phyloP scores from a whole-genome alignment of 2,113 vertebrate species.

The Sturnus vulgaris region DNA sequence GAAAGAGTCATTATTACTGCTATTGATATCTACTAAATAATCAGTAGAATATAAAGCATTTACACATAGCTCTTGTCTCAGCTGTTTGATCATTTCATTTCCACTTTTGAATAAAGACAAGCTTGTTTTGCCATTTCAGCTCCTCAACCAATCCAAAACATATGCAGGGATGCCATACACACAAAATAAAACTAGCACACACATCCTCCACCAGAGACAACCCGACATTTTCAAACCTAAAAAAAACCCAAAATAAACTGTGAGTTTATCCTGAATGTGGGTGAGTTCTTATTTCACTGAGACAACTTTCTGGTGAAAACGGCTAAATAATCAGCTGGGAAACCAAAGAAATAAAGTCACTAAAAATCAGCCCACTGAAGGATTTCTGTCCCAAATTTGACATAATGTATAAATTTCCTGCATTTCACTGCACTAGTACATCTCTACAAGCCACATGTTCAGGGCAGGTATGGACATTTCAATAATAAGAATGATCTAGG shows the following conservation, averaged over 20 bases:
- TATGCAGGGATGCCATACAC: constrained; percentile 43
- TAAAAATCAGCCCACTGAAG: background rate
- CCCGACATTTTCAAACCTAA: background rate
- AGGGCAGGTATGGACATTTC: background rate
- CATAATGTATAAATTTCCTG: background rate
- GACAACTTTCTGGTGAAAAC: constrained; percentile 25
- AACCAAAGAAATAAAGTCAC: background rate
- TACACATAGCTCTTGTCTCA: background rate
- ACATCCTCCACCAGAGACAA: constrained; percentile 34
- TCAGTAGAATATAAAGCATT: background rate
- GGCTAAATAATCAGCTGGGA: background rate
- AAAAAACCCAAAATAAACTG: background rate
- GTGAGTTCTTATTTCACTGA: constrained; percentile 31
- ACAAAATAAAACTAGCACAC: constrained; percentile 14
- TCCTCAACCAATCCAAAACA: constrained; percentile 22
- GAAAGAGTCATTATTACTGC: background rate
- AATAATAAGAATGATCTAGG: background rate
- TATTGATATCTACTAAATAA: background rate
- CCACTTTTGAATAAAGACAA: constrained; percentile 33
- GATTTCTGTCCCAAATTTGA: background rate
- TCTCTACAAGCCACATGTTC: background rate
- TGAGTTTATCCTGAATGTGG: constrained; percentile 37
- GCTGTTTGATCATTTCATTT: constrained; percentile 3
- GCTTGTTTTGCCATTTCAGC: constrained; percentile 30
- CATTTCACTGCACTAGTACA: background rate